A percentile compares a stretch with the other conserved stretches of the same genome.
Evolutionary conservation across 2,113 vertebrate species (phyloP).

Genomic region (Tetraodon nigroviridis): DNA sequence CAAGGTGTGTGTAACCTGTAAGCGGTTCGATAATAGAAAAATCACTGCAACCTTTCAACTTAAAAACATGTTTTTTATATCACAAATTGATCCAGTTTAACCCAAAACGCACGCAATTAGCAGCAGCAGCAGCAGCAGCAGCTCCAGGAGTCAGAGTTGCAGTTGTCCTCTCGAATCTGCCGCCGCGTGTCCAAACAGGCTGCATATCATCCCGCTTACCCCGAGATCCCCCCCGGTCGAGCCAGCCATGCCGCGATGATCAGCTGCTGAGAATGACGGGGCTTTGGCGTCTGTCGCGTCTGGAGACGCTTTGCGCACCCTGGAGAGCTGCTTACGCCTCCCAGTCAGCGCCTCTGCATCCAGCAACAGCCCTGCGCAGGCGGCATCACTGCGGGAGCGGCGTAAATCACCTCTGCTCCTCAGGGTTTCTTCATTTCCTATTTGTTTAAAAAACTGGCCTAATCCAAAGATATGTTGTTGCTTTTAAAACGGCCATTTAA

Average conservation of each 20-base stretch:
- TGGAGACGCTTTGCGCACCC: conserved; percentile 75
- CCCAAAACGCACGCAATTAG: conserved; percentile 6
- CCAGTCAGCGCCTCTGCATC: conserved; percentile 53
- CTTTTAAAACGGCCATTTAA: no score
- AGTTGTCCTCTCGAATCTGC: conserved; percentile 14
- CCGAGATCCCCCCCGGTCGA: not conserved
- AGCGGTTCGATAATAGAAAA: not conserved
- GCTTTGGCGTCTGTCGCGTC: conserved; percentile 36
- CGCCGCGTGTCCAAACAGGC: conserved; percentile 25
- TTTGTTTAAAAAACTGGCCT: no score
- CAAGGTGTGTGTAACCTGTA: conserved; percentile 30
- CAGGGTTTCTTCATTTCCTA: not conserved
- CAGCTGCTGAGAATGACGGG: conserved; percentile 38
- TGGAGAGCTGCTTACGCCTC: conserved; percentile 73
- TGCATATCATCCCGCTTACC: conserved; percentile 2
- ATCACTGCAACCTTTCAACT: not conserved
- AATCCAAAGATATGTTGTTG: no score
- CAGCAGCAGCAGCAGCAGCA: no score
- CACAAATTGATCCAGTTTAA: not conserved
- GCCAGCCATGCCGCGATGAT: conserved; percentile 37
- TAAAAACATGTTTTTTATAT: not conserved
- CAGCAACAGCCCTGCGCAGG: conserved; percentile 40
- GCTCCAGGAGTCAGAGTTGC: not conserved
- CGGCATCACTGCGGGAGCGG: conserved; percentile 16
- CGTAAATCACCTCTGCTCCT: not conserved